Evolutionary conservation across 2,797 vertebrate genomes (phyloP), one percentile per base, ranked within the genome.

Genomic region (Spea hammondii): DNA sequence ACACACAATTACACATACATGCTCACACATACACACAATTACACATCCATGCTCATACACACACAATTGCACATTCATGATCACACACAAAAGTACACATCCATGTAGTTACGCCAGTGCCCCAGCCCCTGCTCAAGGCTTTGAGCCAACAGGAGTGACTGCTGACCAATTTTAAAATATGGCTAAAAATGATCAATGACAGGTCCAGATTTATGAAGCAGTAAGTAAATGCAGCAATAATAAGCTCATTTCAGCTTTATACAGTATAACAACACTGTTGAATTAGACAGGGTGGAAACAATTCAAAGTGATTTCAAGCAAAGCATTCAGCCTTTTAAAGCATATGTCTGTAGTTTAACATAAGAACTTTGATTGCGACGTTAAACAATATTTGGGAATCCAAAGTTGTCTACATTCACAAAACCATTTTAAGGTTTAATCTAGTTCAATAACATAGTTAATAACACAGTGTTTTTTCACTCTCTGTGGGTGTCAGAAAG

Each of bases 151-250:
- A 62, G 32, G 14, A 62, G n/a, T 32, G 59, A 17, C 59, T 62
- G 59, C 59, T 32, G 9, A 17, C 59, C 14, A 32, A 62, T 62
- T 62, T 17, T 62, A 32, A 62, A 32, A 32, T 6, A 62, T 17
- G 59, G 59, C 32, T 62, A 62, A 5, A 62, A 62, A 62, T 62
- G 59, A 62, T 62, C 59, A 62, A 62, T 62, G 32, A 62, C 59
- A 62, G 59, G 59, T 62, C 59, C n/a, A 44, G 59, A 62, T 62
- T 62, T 12, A 62, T 62, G 14, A 62, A 62, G 59, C n/a, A 17
- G 59, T 17, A 3, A 62, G 59, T 17, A 62, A 10, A 62, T 62
- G 10, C 9, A 1, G 6, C 59, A 62, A 17, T 62, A 5, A 6
- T n/a, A 62, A 62, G 2, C 32, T 32, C 32, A 32, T 32, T 32